phyloP scores from a whole-genome alignment of 2,797 vertebrate genomes.

The Trachops cirrhosus region DNA sequence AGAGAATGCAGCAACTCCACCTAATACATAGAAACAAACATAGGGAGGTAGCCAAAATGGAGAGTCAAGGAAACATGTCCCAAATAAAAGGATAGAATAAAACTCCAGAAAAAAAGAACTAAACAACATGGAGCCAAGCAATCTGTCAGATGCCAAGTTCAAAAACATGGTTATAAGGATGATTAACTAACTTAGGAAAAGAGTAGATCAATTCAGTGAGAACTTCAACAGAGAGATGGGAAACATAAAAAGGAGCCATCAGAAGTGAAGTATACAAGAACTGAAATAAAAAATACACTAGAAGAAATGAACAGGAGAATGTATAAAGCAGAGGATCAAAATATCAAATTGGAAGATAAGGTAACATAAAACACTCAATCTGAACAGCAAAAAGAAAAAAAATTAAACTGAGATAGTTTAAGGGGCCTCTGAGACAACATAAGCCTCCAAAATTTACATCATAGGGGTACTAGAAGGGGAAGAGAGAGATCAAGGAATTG shows the following conservation, averaged over 20 bases:
- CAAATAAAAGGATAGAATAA: background rate
- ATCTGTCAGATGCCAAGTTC: background rate
- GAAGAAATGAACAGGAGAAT: background rate
- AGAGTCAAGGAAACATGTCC: background rate
- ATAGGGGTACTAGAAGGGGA: background rate
- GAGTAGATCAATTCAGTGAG: background rate
- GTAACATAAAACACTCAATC: background rate
- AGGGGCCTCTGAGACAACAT: background rate
- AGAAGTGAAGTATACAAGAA: background rate
- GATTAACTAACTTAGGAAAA: background rate
- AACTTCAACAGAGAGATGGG: background rate
- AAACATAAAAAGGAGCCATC: background rate
- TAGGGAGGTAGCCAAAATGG: background rate
- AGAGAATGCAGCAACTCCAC: background rate
- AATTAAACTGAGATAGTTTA: background rate
- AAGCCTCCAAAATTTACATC: background rate
- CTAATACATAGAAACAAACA: background rate
- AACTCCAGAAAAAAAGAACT: background rate
- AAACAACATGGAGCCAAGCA: background rate
- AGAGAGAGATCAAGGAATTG: background rate
- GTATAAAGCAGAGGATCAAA: background rate
- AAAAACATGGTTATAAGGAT: background rate
- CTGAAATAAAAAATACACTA: background rate
- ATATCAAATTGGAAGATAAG: background rate
- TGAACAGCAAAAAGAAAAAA: background rate